Conservation (phyloP, 2,797 vertebrate species). For the Mus spretus region DNA sequence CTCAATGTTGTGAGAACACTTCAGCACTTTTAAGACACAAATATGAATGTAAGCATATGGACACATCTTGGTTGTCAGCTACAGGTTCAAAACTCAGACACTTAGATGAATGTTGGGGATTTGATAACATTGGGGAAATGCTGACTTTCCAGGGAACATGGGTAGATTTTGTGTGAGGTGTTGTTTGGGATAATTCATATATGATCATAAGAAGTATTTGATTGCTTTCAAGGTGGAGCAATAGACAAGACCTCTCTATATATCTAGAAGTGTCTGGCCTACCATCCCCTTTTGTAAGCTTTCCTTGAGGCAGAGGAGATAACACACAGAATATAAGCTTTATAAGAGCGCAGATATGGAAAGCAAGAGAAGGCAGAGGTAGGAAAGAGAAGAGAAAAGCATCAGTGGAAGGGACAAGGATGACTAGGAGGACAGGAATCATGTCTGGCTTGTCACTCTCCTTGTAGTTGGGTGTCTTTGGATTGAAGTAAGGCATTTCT, state of each 20-base stretch:
- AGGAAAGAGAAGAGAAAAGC: not conserved
- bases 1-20: not conserved
- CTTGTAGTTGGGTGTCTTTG: not conserved
- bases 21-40: not conserved
- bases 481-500: not conserved
- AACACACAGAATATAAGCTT: not conserved
- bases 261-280: not conserved
- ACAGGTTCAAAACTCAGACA: not conserved
- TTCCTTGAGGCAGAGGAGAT: not conserved
- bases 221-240: not conserved
- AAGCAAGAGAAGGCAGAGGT: not conserved
- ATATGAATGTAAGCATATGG: not conserved
- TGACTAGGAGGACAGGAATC: not conserved
- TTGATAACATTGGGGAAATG: not conserved
- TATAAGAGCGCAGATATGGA: not conserved
- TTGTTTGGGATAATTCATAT: not conserved
- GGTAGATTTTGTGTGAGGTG: not conserved
- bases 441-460: fast-evolving
- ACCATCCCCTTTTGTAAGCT: not conserved
- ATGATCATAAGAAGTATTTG: not conserved
- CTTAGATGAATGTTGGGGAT: not conserved
- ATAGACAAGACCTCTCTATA: not conserved
- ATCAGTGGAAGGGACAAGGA: not conserved
- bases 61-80: not conserved
- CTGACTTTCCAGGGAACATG: not conserved